Percentiles rank a stretch among this genome's conserved stretches.
These are phyloP conservation scores for Stegodyphus dumicola DNA, from an alignment of 1,140 invertebrate species.

Conservation along the genomic window DNA sequence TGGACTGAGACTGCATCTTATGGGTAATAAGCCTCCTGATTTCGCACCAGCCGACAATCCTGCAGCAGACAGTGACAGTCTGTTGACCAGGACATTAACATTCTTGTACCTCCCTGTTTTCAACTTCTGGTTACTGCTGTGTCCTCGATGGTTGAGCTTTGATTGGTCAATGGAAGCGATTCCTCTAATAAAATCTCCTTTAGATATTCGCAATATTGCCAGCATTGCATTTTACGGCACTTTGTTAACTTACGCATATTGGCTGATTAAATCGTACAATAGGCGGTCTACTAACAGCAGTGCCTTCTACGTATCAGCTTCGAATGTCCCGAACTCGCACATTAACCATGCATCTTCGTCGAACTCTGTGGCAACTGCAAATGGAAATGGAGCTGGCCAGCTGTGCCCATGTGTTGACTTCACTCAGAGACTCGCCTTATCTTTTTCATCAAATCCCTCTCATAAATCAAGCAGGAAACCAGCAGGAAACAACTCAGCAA, in stretches of 20 bases:
- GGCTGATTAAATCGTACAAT: conserved; percentile 13
- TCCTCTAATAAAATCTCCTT: conserved; percentile 78
- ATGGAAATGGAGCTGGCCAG: conserved; percentile 5
- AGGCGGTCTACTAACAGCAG: conserved; percentile 4
- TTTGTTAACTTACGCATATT: neutral
- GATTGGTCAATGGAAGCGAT: conserved; percentile 97
- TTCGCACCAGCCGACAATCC: conserved; percentile 69
- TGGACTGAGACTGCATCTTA: conserved; percentile 65
- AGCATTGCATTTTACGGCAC: conserved; percentile 77
- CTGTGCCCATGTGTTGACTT: conserved; percentile 26
- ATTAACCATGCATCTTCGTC: neutral
- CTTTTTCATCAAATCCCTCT: neutral
- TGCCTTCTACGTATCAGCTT: neutral
- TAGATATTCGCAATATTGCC: conserved; percentile 81
- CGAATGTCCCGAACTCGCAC: neutral
- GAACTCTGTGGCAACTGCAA: neutral
- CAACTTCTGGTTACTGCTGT: conserved; percentile 84
- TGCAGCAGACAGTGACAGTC: conserved; percentile 67
- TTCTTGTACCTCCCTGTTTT: conserved; percentile 89
- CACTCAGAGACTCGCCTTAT: neutral
- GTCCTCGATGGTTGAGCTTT: conserved; percentile 85
- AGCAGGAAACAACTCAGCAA: conserved; percentile 28
- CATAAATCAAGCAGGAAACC: conserved; percentile 26
- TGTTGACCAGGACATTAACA: conserved; percentile 74
- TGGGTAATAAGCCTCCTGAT: conserved; percentile 65